These are phyloP conservation scores for Turritopsis dohrnii DNA, from an alignment of 30 jellyfish, hydroid and myxozoan genomes.

Conservation along the genomic window DNA sequence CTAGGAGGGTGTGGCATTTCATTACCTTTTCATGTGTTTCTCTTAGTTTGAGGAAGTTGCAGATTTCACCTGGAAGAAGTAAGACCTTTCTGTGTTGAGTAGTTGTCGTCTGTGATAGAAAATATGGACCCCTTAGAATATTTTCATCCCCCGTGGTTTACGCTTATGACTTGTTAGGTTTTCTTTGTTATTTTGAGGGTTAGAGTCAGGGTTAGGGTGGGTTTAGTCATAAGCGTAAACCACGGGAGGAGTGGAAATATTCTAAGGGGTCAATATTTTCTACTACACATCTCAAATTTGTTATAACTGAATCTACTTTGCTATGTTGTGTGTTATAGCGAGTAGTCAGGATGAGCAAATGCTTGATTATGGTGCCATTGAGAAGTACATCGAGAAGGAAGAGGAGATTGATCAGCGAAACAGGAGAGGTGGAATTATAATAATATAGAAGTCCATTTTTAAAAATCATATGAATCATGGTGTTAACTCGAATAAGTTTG, in stretches of 20 bases:
- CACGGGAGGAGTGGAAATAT: not conserved
- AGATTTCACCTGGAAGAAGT: not conserved
- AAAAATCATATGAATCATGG: not conserved
- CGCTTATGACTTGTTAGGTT: too few relatives aligned
- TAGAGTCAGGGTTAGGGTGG: too few relatives aligned
- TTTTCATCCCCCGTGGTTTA: too few relatives aligned
- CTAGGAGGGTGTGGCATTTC: too few relatives aligned
- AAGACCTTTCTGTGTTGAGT: too few relatives aligned
- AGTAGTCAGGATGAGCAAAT: slow-evolving; percentile 43
- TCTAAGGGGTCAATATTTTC: too few relatives aligned
- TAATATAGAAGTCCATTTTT: not conserved
- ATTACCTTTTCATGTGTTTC: not conserved
- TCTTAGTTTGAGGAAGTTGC: not conserved
- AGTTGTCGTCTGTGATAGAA: too few relatives aligned
- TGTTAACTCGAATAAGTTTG: not conserved
- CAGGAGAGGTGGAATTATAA: slow-evolving; percentile 50
- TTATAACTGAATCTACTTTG: not conserved
- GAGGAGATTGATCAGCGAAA: slow-evolving; percentile 52
- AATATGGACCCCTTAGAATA: too few relatives aligned
- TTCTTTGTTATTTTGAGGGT: too few relatives aligned
- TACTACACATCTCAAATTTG: not conserved
- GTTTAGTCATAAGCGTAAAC: too few relatives aligned
- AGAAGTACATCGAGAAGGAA: slow-evolving; percentile 53
- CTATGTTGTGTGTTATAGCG: not conserved
- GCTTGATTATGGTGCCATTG: slow-evolving; percentile 56